Evolutionary conservation across 2,113 vertebrate species (phyloP), one percentile per base, ranked within the genome.

Genomic region (Daphoenositta chrysoptera): DNA sequence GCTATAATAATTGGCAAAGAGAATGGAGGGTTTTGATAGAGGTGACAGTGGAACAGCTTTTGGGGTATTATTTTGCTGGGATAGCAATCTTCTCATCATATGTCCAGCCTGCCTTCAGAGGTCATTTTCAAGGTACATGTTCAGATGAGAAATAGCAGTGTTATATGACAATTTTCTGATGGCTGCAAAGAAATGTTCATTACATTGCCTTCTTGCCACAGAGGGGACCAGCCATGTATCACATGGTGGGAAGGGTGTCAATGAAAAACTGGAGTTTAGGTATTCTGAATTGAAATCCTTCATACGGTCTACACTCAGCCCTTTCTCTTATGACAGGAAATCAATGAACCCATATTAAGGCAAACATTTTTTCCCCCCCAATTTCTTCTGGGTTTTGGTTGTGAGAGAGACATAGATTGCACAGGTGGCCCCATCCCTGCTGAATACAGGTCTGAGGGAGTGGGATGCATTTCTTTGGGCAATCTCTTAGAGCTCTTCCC

Each of bases 41-140:
- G 70, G 31, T 80, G 91, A 79, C 70, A 90, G 57, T 8, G 48
- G 89, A 80, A 78, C 39, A 91, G 76, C 70, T 89, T 69, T 87
- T 57, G 69, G n/a, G 33, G 44, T 89, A 60, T 73, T 60, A 87
- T 94, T 94, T 91, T 83, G n/a, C 89, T 78, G 45, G 51, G 72
- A 87, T 44, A 77, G 64, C 82, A 95, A 95, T 90, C 88, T 93
- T 90, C 82, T 90, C 83, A 92, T 94, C 94, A 45, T 31, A 37
- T 15, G 86, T 80, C 89, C 95, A 94, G 79, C 65, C 60, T 91
- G 64, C 68, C 87, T 89, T 82, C 69, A 85, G 73, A 93, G 89
- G 91, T 90, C 76, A 66, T 87, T 96, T 93, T 81, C 89, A 93
- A 95, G 60, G 78, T 33, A 16, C 45, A 44, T 0, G 9, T 65